These are phyloP conservation scores for Meloidogyne floridensis DNA, from an alignment of 1,140 invertebrate species.

Conservation along the genomic window DNA sequence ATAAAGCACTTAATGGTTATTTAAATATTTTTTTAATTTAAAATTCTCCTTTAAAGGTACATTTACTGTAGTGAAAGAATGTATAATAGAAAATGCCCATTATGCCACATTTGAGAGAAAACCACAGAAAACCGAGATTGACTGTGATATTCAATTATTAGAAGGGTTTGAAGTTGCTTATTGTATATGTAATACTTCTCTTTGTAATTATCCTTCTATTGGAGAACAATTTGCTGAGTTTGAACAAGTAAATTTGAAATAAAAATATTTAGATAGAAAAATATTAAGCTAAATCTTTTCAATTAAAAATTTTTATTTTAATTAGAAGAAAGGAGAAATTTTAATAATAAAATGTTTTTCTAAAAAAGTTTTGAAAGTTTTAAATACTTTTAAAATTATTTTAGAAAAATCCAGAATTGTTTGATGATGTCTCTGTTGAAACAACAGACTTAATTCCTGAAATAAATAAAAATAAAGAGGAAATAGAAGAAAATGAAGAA, in stretches of 20 bases:
- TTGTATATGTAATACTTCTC: conserved; percentile 45
- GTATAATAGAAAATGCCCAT: conserved; percentile 57
- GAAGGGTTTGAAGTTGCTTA: conserved; percentile 56
- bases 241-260: conserved; percentile 42
- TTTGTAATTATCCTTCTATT: conserved; percentile 51
- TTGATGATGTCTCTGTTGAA: conserved; percentile 26
- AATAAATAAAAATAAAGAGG: not conserved
- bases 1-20: conserved; percentile 35
- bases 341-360: too few species aligned
- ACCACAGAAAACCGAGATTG: conserved; percentile 48
- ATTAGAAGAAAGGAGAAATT: too few species aligned
- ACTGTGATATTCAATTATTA: conserved; percentile 55
- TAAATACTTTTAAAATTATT: conserved; percentile 11
- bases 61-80: conserved; percentile 59
- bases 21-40: not conserved
- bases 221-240: conserved; percentile 57
- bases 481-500: conserved; percentile 1
- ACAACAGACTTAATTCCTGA: not conserved
- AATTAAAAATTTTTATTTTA: not conserved
- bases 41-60: conserved; percentile 39
- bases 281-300: not conserved
- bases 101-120: conserved; percentile 59
- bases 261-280: not conserved
- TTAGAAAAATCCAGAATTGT: conserved; percentile 56
- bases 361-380: conserved; percentile 22